A percentile compares a stretch with the other conserved stretches of the same genome.
Evolutionary conservation across 2,113 vertebrate genomes (phyloP).

Genomic region (Oncorhynchus mykiss): DNA sequence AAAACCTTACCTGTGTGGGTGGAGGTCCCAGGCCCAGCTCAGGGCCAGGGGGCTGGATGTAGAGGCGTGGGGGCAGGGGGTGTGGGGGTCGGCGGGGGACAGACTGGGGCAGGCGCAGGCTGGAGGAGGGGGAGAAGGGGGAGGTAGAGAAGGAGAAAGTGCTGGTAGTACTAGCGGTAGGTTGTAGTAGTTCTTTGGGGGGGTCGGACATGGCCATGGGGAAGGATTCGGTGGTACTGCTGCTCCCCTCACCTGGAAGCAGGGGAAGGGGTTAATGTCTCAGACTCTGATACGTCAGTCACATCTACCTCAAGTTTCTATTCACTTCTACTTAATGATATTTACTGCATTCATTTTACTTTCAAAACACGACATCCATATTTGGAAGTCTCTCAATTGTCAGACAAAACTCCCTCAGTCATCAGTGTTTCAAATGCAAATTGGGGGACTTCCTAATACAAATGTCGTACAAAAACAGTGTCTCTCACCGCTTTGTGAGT

Average conservation of each 20-base stretch:
- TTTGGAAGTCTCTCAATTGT: no score
- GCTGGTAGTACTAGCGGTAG: slow-evolving; percentile 26
- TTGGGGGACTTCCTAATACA: no score
- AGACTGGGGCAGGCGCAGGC: slow-evolving; percentile 80
- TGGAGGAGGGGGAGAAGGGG: slow-evolving; percentile 74
- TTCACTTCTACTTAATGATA: not conserved
- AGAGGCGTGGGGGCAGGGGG: slow-evolving; percentile 87
- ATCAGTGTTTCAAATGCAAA: not conserved
- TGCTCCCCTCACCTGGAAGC: slow-evolving; percentile 78
- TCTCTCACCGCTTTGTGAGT: slow-evolving; percentile 82
- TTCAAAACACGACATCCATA: no score
- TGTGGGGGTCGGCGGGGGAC: slow-evolving; percentile 83
- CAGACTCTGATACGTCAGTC: not conserved
- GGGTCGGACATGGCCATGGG: slow-evolving; percentile 69
- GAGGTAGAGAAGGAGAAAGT: slow-evolving; percentile 73
- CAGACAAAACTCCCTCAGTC: no score
- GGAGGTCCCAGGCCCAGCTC: slow-evolving; percentile 84
- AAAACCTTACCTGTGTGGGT: slow-evolving; percentile 80
- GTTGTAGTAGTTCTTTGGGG: slow-evolving; percentile 76
- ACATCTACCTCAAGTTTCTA: not conserved
- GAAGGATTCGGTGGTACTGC: slow-evolving; percentile 69
- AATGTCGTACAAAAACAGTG: no score
- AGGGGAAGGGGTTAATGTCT: not conserved
- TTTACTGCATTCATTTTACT: no score
- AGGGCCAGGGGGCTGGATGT: slow-evolving; percentile 91